Percentiles rank a stretch among this genome's conserved stretches.
Conservation (phyloP, 2,797 vertebrate species). For the Podarcis siculus region DNA sequence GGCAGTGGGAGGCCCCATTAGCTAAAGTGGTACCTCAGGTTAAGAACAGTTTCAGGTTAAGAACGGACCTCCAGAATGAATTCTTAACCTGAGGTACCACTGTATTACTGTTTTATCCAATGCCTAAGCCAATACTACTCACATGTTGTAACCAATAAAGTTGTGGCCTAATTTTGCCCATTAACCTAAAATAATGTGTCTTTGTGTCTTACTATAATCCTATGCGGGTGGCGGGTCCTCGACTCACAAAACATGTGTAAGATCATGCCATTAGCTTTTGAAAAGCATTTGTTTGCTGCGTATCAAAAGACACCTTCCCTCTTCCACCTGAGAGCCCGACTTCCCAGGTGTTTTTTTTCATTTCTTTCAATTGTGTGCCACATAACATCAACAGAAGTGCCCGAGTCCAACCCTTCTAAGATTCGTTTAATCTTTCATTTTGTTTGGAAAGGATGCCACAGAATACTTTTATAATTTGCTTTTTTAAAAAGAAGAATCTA, state of each 20-base stretch:
- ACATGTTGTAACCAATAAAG: no score
- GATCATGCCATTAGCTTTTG: background rate
- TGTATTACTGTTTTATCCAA: no score
- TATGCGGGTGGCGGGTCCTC: no score
- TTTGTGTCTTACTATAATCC: no score
- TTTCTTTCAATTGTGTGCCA: background rate
- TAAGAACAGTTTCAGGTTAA: no score
- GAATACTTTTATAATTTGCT: constrained; percentile 21
- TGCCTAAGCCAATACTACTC: no score
- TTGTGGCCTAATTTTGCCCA: no score
- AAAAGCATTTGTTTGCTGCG: background rate
- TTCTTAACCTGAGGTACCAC: no score
- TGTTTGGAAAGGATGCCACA: constrained; percentile 13
- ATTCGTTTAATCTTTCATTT: constrained; percentile 34
- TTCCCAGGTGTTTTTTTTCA: constrained; percentile 15
- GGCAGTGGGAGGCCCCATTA: no score
- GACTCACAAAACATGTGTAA: background rate
- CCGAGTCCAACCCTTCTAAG: constrained; percentile 18
- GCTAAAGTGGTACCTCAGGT: no score
- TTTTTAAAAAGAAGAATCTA: background rate
- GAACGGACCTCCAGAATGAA: no score
- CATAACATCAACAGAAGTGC: constrained; percentile 3
- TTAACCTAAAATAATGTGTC: no score
- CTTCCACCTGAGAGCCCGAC: background rate
- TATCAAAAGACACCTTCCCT: background rate